Conservation (phyloP, 2,113 vertebrate genomes). For the Poicephalus gulielmi region DNA sequence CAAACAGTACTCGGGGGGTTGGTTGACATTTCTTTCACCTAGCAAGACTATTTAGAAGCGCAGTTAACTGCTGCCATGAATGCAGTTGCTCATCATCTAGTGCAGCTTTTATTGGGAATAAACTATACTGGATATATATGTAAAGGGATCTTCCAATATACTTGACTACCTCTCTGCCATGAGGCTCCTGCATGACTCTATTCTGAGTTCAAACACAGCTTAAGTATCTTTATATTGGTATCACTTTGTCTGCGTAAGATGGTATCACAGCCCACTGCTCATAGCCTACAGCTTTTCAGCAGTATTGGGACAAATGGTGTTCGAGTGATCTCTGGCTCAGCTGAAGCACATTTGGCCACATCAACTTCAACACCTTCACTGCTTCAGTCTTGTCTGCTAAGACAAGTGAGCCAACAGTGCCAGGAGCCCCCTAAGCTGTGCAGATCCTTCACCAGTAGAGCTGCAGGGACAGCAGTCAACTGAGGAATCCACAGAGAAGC, state of each 20-base stretch:
- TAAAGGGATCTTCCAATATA: neutral
- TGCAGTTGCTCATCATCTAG: neutral
- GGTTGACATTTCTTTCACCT: neutral
- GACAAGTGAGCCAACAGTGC: neutral
- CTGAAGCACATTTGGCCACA: neutral
- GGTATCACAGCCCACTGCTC: neutral
- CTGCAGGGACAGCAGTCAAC: neutral
- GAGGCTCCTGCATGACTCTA: neutral
- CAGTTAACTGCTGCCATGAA: neutral
- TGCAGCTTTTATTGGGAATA: neutral
- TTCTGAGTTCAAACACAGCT: neutral
- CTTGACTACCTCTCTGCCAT: neutral
- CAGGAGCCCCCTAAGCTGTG: neutral
- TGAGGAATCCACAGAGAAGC: neutral
- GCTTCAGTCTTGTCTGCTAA: neutral
- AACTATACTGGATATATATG: neutral
- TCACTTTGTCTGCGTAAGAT: neutral
- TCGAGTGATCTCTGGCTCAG: neutral
- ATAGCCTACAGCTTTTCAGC: neutral
- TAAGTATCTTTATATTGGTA: neutral
- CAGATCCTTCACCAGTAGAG: neutral
- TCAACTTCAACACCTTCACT: neutral
- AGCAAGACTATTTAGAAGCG: neutral
- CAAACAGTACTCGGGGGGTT: neutral
- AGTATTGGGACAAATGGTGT: neutral